Percentiles rank a stretch among this genome's conserved stretches.
These are phyloP conservation scores for Pangasius mekongensis DNA, from an alignment of 2,797 vertebrate species.

Conservation along the genomic window DNA sequence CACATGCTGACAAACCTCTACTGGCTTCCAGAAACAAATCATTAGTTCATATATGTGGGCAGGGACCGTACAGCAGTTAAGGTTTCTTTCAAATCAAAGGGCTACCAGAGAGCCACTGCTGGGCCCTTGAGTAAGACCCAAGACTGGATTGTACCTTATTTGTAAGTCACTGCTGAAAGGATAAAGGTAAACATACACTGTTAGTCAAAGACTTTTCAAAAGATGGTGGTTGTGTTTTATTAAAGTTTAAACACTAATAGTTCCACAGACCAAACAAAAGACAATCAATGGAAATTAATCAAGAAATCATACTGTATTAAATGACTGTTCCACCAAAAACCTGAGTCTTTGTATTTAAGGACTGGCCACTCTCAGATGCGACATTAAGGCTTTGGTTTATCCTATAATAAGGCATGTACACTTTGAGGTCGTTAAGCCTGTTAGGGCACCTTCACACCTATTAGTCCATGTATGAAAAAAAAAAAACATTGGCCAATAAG, in stretches of 20 bases:
- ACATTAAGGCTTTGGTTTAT: background rate
- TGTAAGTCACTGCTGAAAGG: background rate
- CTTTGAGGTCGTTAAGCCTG: background rate
- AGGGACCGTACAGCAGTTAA: background rate
- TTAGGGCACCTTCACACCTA: background rate
- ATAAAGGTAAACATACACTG: background rate
- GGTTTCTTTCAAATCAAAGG: constrained; percentile 21
- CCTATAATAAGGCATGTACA: background rate
- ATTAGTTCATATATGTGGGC: constrained; percentile 29
- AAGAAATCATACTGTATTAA: background rate
- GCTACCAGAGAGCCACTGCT: constrained; percentile 10
- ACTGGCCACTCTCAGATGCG: no score
- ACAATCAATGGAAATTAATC: background rate
- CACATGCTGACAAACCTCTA: constrained; percentile 21
- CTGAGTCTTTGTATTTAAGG: background rate
- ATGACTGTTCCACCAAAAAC: background rate
- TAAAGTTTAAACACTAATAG: background rate
- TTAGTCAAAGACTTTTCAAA: background rate
- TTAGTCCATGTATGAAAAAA: background rate
- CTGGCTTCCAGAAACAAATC: constrained; percentile 2
- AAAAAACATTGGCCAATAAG: background rate
- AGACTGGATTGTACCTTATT: background rate
- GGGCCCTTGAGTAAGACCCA: background rate
- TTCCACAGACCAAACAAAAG: background rate
- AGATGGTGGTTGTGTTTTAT: background rate